Evolutionary conservation across 2,113 vertebrate species (phyloP).

Genomic region (Heptranchias perlo): DNA sequence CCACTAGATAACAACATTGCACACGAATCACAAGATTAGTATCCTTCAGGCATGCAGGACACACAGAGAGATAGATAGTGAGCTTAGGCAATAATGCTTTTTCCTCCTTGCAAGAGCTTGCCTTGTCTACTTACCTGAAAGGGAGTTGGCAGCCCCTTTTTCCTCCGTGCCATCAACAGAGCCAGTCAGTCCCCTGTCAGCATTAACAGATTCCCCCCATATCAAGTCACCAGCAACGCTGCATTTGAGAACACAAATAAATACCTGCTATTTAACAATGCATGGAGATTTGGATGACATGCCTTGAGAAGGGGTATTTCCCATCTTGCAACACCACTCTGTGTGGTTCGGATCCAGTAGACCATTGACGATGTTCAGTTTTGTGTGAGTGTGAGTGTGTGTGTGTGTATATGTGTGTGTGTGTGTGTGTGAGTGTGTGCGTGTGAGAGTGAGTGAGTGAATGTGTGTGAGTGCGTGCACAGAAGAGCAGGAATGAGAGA

Average conservation of each 20-base stretch:
- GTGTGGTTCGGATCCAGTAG: conserved; percentile 7
- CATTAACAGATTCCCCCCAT: conserved; percentile 16
- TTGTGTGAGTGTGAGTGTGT: neutral
- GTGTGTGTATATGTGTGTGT: neutral
- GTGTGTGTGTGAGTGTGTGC: neutral
- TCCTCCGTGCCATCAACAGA: neutral
- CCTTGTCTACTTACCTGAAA: conserved; percentile 29
- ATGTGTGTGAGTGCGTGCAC: neutral
- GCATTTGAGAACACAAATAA: conserved; percentile 37
- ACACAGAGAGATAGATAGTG: conserved; percentile 20
- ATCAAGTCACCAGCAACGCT: conserved; percentile 35
- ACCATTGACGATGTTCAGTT: conserved; percentile 9
- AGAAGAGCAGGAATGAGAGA: neutral
- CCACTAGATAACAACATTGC: neutral
- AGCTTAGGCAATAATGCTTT: conserved; percentile 2
- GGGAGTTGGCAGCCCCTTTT: neutral
- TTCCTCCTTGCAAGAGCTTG: conserved; percentile 23
- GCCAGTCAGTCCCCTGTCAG: conserved; percentile 1
- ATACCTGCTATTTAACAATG: conserved; percentile 37
- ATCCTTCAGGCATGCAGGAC: neutral
- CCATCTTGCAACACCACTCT: conserved; percentile 25
- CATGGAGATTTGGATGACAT: conserved; percentile 37
- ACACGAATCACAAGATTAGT: neutral
- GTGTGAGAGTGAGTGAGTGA: neutral
- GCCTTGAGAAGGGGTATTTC: conserved; percentile 33